phyloP scores from a whole-genome alignment of 2,797 vertebrate species.

The Anabas testudineus region DNA sequence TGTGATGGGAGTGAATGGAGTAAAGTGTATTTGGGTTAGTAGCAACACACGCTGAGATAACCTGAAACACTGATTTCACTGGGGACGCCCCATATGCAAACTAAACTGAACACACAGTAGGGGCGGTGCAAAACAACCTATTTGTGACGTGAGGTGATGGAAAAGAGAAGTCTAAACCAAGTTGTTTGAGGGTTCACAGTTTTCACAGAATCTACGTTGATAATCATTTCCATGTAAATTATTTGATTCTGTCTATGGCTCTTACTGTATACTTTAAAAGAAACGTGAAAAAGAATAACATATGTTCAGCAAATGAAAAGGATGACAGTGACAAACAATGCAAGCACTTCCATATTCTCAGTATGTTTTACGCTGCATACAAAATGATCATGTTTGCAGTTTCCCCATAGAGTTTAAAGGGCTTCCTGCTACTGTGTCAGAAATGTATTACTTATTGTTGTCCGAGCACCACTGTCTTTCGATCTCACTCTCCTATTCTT shows the following conservation, averaged over 20 bases:
- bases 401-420: conserved; percentile 10
- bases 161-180: not conserved
- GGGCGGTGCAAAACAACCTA: not conserved
- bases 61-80: conserved; percentile 55
- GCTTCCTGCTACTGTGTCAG: not conserved
- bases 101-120: conserved; percentile 12
- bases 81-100: conserved; percentile 58
- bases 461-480: not conserved
- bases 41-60: conserved; percentile 53
- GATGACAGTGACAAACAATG: conserved; percentile 29
- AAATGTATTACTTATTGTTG: not conserved
- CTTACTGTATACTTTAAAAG: conserved; percentile 12
- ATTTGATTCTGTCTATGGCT: conserved; percentile 33
- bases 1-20: not conserved
- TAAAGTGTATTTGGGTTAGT: conserved; percentile 19
- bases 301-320: conserved; percentile 21
- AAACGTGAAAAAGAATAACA: not conserved
- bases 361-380: conserved; percentile 28
- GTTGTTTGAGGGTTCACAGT: conserved; percentile 10
- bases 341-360: conserved; percentile 24
- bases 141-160: not conserved
- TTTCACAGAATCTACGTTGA: conserved; percentile 13
- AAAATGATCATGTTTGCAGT: not conserved
- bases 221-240: not conserved
- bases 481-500: not conserved